Base-by-base conservation (phyloP, 2,113 vertebrate genomes). In the Macquaria australasica region DNA sequence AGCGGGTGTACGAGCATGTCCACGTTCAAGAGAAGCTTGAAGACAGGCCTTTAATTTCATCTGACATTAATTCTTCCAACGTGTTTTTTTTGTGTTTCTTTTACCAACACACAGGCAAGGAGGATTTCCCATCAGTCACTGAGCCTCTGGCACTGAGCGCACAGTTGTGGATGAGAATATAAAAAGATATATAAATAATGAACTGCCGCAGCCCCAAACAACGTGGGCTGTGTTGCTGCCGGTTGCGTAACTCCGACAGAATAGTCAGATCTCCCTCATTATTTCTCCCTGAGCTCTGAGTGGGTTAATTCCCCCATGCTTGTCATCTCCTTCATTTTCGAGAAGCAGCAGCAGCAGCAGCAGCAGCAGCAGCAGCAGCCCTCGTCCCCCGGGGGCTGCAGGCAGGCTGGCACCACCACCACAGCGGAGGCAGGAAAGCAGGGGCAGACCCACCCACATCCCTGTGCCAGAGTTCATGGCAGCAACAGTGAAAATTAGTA, bases 231-330 rank as follows among this genome's bases (percentile, higher is more conserved):
- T 53, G 75, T 89, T 91, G 85, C 88, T 84, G 87, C 79, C 55
- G 45, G 90, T 95, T 95, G 92, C 87, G 50, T 92, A 94, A 94
- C 92, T 86, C 81, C 37, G 12, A 73, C 83, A 77, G 77, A 87
- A 86, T 73, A 93, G 89, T 93, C 92, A 88, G 75, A 92, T 93
- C 91, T 91, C 89, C 82, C 90, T 93, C 89, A 93, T 94, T 93
- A 94, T 94, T 91, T 92, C 88, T 92, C 84, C 77, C 88, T 50
- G 70, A 90, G 90, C 87, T 89, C 91, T 91, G 88, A 25, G 88
- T 89, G 87, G 69, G 83, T 89, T 93, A 82, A 90, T 92, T 88
- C 89, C 84, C 86, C 67, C 6, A 28, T 58, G 81, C 77, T 90
- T 92, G 92, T 92, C 88, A 91, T 90, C 90, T 92, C 79, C 91